Base-by-base conservation (phyloP, 2,797 vertebrate species). In the Hyperoplus lanceolatus region DNA sequence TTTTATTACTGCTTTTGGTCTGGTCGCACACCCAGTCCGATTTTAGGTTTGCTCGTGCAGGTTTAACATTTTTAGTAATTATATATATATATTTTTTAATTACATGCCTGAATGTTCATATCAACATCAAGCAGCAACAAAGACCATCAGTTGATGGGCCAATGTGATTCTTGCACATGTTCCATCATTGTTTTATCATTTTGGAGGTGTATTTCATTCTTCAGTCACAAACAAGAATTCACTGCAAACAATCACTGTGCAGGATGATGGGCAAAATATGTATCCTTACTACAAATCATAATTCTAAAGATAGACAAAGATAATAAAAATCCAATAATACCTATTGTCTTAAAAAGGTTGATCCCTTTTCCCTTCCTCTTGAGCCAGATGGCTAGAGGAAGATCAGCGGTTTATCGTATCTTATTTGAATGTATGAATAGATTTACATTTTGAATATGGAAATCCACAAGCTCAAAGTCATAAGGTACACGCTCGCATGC, bases 371-470 rank as follows among this genome's bases (percentile, higher is more conserved):
- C 7, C n/a, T 57, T 45, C 50, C 4, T 56, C 15, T 29, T 73
- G 16, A 67, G 51, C 46, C 43, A 77, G 58, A 70, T 16, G 8
- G 42, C 57, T 48, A 42, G 4, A 6, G 7, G 21, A 56, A 62
- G 70, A 60, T 29, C 60, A 41, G 2, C 67, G 48, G 29, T 74
- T 76, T 36, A 50, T 73, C 8, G 59, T 4, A 4, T 54, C 39
- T 72, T 14, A 60, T 78, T 73, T 79, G 57, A 75, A 85, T 70
- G 42, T 15, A 65, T 66, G 51, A 61, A 75, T 66, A 62, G 2
- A 53, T 80, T 56, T 66, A 7, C 57, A 65, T 68, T 81, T 75
- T 77, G 8, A 75, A 77, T 66, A 72, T 68, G 58, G 39, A 73
- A 75, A 74, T 54, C n/a, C 8, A 69, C 62, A 18, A 42, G 18